These are phyloP conservation scores for Ephestia elutella DNA, from an alignment of 1,140 invertebrate species.

Conservation along the genomic window DNA sequence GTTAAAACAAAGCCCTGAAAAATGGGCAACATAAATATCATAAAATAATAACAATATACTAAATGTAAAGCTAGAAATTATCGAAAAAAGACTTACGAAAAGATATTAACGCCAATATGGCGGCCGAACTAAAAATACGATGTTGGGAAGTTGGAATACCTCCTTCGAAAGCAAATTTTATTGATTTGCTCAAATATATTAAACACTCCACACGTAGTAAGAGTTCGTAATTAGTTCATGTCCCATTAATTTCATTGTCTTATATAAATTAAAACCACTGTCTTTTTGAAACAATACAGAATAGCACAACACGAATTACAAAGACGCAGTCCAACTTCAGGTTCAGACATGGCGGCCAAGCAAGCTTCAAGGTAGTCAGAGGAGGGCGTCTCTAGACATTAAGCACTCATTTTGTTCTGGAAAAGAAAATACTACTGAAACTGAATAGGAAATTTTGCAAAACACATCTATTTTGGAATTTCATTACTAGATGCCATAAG, in stretches of 20 bases:
- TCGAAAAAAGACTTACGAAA: constrained; percentile 72
- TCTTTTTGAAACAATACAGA: constrained; percentile 65
- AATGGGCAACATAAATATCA: constrained; percentile 47
- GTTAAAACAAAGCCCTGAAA: constrained; percentile 37
- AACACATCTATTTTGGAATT: constrained; percentile 51
- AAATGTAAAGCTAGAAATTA: constrained; percentile 62
- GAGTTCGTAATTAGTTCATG: constrained; percentile 57
- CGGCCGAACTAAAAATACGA: constrained; percentile 74
- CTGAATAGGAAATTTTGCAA: constrained; percentile 47
- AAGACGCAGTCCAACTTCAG: constrained; percentile 65
- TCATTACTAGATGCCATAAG: constrained; percentile 48
- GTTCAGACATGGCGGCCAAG: constrained; percentile 72
- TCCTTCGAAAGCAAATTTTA: constrained; percentile 62
- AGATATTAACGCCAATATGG: constrained; percentile 73
- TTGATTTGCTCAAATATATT: constrained; percentile 55
- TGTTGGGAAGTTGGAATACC: constrained; percentile 61
- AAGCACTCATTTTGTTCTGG: constrained; percentile 49
- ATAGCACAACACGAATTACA: constrained; percentile 67
- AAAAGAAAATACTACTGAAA: constrained; percentile 63
- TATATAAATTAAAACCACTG: constrained; percentile 58
- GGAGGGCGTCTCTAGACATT: constrained; percentile 57
- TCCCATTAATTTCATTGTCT: constrained; percentile 56
- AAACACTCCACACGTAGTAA: constrained; percentile 61
- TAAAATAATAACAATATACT: constrained; percentile 47
- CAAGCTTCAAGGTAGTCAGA: constrained; percentile 43